These are phyloP conservation scores for Asarcornis scutulata DNA, from an alignment of 2,113 vertebrate genomes.

Conservation along the genomic window DNA sequence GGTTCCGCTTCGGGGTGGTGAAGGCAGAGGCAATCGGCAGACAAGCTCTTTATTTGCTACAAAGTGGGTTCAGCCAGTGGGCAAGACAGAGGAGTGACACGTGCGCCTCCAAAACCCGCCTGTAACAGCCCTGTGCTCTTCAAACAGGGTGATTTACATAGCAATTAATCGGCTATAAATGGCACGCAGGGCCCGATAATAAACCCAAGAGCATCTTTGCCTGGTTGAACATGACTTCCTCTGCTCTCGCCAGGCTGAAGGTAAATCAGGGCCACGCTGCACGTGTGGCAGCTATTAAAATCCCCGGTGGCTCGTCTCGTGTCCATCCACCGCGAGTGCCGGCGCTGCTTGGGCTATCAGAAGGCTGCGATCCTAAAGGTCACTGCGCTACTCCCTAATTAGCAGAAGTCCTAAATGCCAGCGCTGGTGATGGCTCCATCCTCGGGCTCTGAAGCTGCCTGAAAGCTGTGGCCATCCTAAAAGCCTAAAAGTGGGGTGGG, in stretches of 20 bases:
- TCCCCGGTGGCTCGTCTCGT: not conserved
- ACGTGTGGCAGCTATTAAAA: not conserved
- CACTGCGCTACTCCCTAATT: not conserved
- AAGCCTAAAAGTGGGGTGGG: not conserved
- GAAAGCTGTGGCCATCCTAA: not conserved
- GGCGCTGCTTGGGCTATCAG: not conserved
- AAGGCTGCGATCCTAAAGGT: not conserved
- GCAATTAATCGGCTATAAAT: constrained; percentile 19
- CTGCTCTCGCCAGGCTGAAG: not conserved
- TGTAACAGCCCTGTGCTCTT: not conserved
- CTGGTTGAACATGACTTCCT: constrained; percentile 49
- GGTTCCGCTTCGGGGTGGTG: accelerated
- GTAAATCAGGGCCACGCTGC: not conserved
- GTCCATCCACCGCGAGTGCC: not conserved
- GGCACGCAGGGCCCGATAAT: not conserved
- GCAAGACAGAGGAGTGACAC: not conserved
- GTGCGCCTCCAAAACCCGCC: not conserved
- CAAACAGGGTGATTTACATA: constrained; percentile 7
- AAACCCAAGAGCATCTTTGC: not conserved
- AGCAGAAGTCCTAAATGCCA: not conserved
- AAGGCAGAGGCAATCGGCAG: not conserved
- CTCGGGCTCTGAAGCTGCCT: not conserved
- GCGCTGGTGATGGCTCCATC: accelerated
- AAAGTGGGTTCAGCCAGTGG: not conserved
- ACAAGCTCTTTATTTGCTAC: constrained; percentile 21